A percentile compares a stretch with the other conserved stretches of the same genome.
phyloP scores from a whole-genome alignment of 2,113 vertebrate genomes.

The Thryonomys swinderianus region DNA sequence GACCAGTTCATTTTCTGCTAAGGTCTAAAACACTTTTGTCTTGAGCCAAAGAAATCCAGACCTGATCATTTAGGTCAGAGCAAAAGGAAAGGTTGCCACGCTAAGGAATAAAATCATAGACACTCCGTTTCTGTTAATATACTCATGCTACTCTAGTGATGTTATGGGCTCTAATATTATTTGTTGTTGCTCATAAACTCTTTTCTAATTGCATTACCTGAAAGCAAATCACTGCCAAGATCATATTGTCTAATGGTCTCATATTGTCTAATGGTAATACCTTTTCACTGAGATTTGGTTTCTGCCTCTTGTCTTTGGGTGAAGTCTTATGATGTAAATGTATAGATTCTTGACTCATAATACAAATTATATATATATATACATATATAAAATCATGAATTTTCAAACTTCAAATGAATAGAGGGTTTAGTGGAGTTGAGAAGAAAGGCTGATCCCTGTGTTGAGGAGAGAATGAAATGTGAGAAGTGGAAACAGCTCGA shows the following conservation, averaged over 20 bases:
- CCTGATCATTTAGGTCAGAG: neutral
- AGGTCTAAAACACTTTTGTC: neutral
- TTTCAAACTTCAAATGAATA: neutral
- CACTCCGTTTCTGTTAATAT: neutral
- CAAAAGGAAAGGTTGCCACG: conserved; percentile 22
- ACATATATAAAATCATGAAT: neutral
- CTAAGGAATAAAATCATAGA: neutral
- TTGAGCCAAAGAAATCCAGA: neutral
- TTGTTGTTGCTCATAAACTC: neutral
- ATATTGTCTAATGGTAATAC: neutral
- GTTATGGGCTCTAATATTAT: neutral
- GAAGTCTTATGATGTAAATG: neutral
- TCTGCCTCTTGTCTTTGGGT: neutral
- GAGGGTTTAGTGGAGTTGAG: neutral
- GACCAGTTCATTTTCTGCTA: neutral
- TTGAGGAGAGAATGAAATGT: neutral
- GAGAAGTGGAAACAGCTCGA: neutral
- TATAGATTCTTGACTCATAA: neutral
- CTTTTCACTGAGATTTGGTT: neutral
- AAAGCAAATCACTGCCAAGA: neutral
- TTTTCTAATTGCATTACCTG: conserved; percentile 3
- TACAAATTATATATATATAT: neutral
- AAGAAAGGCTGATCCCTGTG: neutral
- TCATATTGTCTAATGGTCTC: conserved; percentile 2
- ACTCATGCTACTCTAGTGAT: neutral